Conservation (phyloP, 2,113 vertebrate species). For the Hypocryptadius cinnamomeus region DNA sequence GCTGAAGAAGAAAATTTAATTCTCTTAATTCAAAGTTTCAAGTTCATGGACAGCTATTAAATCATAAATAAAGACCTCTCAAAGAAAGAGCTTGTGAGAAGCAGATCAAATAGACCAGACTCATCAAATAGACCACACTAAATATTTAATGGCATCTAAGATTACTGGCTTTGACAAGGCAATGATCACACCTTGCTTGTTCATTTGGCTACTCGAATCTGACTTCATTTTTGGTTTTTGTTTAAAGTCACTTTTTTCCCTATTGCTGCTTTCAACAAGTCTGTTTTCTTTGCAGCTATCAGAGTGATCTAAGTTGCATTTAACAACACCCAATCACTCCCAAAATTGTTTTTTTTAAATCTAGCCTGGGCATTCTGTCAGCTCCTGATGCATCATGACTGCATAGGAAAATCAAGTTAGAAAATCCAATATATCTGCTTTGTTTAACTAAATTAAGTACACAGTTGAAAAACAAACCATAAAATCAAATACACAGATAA, state of each 20-base stretch:
- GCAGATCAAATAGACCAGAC: slow-evolving; percentile 50
- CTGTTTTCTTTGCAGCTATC: background rate
- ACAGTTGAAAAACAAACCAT: background rate
- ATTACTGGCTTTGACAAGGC: slow-evolving; percentile 60
- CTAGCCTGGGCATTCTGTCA: background rate
- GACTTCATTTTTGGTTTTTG: background rate
- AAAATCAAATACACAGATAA: background rate
- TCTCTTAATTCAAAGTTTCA: background rate
- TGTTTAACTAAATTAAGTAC: background rate
- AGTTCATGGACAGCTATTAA: background rate
- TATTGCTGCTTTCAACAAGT: background rate
- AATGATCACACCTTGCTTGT: slow-evolving; percentile 16
- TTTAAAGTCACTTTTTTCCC: background rate
- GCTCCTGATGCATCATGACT: background rate
- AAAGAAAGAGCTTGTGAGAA: slow-evolving; percentile 44
- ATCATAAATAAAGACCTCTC: slow-evolving; percentile 18
- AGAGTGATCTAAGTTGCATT: background rate
- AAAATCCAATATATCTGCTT: background rate
- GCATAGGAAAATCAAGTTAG: background rate
- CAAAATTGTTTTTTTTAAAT: background rate
- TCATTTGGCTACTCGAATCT: slow-evolving; percentile 14
- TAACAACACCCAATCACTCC: background rate
- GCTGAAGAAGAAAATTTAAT: background rate
- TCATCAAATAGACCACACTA: slow-evolving; percentile 57
- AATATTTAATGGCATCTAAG: slow-evolving; percentile 70